Conservation (phyloP, 2,113 vertebrate species). For the Sebastes schlegelii region DNA sequence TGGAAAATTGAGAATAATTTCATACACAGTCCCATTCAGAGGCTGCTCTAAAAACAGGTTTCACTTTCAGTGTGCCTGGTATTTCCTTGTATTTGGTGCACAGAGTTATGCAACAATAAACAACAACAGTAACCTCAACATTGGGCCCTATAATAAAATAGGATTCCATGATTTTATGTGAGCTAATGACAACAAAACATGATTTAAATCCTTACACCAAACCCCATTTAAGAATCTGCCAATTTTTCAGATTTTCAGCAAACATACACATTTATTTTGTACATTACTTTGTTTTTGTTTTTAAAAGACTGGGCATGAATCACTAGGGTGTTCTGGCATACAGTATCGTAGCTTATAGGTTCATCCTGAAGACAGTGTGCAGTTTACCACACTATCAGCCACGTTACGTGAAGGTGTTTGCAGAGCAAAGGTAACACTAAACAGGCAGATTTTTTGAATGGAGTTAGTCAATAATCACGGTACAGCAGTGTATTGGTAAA, state of each 20-base stretch:
- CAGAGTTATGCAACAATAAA: not conserved
- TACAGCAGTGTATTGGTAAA: not conserved
- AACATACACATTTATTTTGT: not conserved
- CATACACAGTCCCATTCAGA: not conserved
- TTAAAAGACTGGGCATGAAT: not conserved
- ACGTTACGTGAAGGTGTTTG: not conserved
- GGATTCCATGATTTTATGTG: not conserved
- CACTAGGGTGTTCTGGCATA: not conserved
- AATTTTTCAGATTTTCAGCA: not conserved
- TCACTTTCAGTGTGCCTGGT: not conserved
- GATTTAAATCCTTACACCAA: not conserved
- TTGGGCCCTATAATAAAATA: not conserved
- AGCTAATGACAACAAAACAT: not conserved
- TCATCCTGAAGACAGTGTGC: not conserved
- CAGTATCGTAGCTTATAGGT: accelerated
- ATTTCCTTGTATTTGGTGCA: not conserved
- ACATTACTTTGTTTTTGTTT: not conserved
- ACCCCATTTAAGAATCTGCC: not conserved
- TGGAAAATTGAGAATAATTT: not conserved
- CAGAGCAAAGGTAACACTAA: not conserved
- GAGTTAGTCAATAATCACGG: not conserved
- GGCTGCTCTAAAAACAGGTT: not conserved
- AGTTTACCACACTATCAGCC: not conserved
- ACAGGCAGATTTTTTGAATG: not conserved
- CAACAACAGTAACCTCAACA: not conserved